Percentiles rank a stretch among this genome's conserved stretches.
Conservation (phyloP, 2,888 invertebrate genomes). For the Venusia cambrica region DNA sequence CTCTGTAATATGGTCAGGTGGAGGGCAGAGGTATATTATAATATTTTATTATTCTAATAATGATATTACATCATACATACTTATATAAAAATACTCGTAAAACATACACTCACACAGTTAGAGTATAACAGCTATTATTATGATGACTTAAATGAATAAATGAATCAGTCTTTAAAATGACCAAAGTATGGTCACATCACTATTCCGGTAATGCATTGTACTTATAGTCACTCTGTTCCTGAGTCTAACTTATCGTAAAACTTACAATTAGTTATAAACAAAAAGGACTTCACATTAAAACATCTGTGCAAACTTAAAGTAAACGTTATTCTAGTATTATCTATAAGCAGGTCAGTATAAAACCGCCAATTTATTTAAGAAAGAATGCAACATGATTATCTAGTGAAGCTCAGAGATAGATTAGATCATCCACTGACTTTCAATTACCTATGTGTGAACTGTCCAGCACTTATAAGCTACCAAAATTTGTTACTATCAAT, state of each 20-base stretch:
- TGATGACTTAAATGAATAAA: constrained; percentile 74
- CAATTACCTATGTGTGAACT: constrained; percentile 37
- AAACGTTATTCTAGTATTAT: constrained; percentile 32
- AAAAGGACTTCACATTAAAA: constrained; percentile 72
- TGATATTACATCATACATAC: constrained; percentile 47
- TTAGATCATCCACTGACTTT: constrained; percentile 48
- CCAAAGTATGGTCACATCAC: constrained; percentile 50
- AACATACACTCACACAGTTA: constrained; percentile 47
- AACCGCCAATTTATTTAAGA: constrained; percentile 39
- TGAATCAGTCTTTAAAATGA: constrained; percentile 77
- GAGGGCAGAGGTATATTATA: constrained; percentile 37
- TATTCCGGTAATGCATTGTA: constrained; percentile 52
- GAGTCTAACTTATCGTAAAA: constrained; percentile 71
- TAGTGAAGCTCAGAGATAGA: constrained; percentile 37
- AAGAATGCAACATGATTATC: constrained; percentile 42
- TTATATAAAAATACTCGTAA: constrained; percentile 59
- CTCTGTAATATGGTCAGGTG: constrained; percentile 48
- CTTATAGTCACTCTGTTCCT: constrained; percentile 65
- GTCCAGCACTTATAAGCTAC: no score
- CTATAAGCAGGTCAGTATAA: constrained; percentile 43
- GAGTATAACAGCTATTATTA: constrained; percentile 57
- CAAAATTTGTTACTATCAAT: no score
- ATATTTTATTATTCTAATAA: constrained; percentile 21
- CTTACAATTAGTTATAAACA: constrained; percentile 64
- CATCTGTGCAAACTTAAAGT: constrained; percentile 49